Evolutionary conservation across 2,888 invertebrate species (phyloP).

Genomic region (Lumbricus terrestris): DNA sequence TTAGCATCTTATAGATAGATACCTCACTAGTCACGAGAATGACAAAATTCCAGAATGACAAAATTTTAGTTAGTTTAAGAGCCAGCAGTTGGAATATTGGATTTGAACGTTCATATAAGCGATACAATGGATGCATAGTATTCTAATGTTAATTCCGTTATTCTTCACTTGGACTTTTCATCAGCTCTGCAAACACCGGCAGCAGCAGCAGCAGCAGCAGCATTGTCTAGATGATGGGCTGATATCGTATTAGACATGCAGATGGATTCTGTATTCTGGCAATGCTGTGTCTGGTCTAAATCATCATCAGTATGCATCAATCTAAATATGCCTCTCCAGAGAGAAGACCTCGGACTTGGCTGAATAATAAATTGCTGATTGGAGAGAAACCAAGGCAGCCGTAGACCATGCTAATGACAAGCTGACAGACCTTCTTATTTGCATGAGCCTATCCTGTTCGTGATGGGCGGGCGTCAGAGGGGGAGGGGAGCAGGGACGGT

Average conservation of each 20-base stretch:
- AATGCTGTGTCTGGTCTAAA: conserved; percentile 3
- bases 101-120: too few relatives aligned
- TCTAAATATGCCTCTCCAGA: conserved; percentile 5
- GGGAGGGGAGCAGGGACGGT: background rate
- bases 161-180: background rate
- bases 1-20: background rate
- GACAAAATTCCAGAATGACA: background rate
- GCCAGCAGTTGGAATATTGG: background rate
- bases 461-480: background rate
- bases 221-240: background rate
- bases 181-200: background rate
- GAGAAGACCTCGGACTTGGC: background rate
- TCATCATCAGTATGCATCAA: conserved; percentile 12
- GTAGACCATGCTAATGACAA: conserved; percentile 3
- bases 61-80: background rate
- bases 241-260: background rate
- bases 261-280: background rate
- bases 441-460: background rate
- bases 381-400: conserved; percentile 9
- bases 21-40: background rate
- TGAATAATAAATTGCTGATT: conserved; percentile 8
- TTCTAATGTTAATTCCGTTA: background rate
- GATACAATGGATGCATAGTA: background rate
- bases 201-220: too few relatives aligned
- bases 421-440: background rate